phyloP scores from a whole-genome alignment of 1,140 invertebrate genomes.

The Trinorchestia longiramus region DNA sequence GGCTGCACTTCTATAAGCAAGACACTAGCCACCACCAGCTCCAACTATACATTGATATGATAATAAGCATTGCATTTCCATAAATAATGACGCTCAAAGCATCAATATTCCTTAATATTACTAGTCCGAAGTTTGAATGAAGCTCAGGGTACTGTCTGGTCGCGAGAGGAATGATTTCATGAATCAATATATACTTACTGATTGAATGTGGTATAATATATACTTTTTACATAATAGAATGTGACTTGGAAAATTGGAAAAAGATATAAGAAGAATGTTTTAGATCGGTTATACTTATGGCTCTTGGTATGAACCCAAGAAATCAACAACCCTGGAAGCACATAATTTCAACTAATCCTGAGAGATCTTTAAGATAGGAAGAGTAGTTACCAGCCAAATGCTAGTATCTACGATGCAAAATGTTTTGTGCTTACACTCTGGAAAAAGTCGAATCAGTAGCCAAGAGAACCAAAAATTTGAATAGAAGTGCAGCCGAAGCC shows the following conservation, averaged over 20 bases:
- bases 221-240: not conserved
- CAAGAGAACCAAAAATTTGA: not conserved
- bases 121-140: not conserved
- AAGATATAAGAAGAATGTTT: not conserved
- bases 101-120: not conserved
- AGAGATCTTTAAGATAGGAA: not conserved
- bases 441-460: not conserved
- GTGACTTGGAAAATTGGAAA: not conserved
- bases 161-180: too few relatives aligned
- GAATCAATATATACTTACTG: too few relatives aligned
- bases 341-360: not conserved
- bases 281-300: too few relatives aligned
- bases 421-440: too few relatives aligned
- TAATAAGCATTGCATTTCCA: not conserved
- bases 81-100: not conserved
- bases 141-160: not conserved
- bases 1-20: not conserved
- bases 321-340: too few relatives aligned
- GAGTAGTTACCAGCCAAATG: not conserved
- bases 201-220: too few relatives aligned
- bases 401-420: too few relatives aligned
- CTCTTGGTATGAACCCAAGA: too few relatives aligned
- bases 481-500: not conserved
- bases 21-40: not conserved
- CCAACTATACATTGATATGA: not conserved